phyloP scores from a whole-genome alignment of 2,113 vertebrate genomes.

The Lepisosteus osseus region DNA sequence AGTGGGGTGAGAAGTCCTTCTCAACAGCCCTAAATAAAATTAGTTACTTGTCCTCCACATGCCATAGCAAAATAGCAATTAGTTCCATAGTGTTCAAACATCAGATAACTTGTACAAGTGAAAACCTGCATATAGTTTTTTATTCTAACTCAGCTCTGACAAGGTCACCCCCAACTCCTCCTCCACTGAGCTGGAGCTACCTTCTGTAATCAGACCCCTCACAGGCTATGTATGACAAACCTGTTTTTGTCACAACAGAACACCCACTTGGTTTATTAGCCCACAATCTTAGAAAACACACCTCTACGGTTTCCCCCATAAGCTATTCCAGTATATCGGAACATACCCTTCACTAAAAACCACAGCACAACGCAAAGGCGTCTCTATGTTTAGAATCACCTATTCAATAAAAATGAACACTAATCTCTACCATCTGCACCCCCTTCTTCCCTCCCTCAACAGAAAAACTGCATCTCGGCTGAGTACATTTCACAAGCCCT shows the following conservation, averaged over 20 bases:
- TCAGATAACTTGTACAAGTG: conserved; percentile 39
- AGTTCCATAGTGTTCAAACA: neutral
- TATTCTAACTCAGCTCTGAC: conserved; percentile 58
- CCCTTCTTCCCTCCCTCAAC: conserved; percentile 44
- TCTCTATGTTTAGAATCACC: conserved; percentile 54
- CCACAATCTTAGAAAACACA: conserved; percentile 38
- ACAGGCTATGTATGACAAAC: conserved; percentile 48
- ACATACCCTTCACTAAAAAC: neutral
- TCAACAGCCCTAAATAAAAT: conserved; percentile 18
- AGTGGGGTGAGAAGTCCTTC: neutral
- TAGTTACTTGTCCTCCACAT: neutral
- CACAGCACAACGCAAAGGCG: neutral
- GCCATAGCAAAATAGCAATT: neutral
- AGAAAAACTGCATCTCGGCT: conserved; percentile 42
- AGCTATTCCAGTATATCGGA: neutral
- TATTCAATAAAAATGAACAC: conserved; percentile 52
- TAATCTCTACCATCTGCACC: conserved; percentile 64
- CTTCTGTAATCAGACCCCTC: conserved; percentile 25
- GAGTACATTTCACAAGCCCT: conserved; percentile 45
- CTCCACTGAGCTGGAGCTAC: conserved; percentile 34
- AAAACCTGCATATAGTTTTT: conserved; percentile 42
- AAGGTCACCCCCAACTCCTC: conserved; percentile 56
- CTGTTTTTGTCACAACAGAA: conserved; percentile 52
- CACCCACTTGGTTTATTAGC: conserved; percentile 43
- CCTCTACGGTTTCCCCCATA: neutral